phyloP scores from a whole-genome alignment of 2,888 invertebrate genomes.

The Drosophila mayaguana region DNA sequence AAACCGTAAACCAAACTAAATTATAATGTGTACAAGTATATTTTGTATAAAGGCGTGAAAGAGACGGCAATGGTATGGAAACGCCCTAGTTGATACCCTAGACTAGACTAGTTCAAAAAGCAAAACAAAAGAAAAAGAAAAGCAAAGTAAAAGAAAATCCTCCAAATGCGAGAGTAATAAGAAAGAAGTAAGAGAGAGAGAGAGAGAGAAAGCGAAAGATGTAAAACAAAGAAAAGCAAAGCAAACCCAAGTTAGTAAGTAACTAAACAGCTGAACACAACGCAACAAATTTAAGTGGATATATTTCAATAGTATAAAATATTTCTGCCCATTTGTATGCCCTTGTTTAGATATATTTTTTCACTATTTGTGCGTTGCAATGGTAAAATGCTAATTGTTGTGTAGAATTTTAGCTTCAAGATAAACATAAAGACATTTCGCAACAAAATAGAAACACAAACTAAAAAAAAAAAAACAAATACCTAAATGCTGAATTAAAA shows the following conservation, averaged over 20 bases:
- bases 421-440: slow-evolving; percentile 55
- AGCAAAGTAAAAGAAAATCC: neutral
- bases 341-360: slow-evolving; percentile 21
- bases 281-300: neutral
- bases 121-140: neutral
- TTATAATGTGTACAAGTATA: slow-evolving; percentile 26
- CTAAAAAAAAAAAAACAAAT: slow-evolving; percentile 14
- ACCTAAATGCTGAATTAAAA: slow-evolving; percentile 23
- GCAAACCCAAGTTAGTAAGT: slow-evolving; percentile 2
- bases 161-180: neutral
- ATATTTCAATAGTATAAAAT: slow-evolving; percentile 4
- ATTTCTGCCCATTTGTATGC: slow-evolving; percentile 4
- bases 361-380: slow-evolving; percentile 20
- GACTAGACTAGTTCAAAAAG: slow-evolving; percentile 38
- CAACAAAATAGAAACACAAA: slow-evolving; percentile 32
- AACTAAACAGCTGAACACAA: neutral
- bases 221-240: neutral
- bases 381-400: slow-evolving; percentile 39
- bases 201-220: neutral
- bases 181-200: neutral
- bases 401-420: slow-evolving; percentile 47
- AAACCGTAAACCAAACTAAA: slow-evolving; percentile 19
- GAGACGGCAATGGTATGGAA: slow-evolving; percentile 17
- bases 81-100: slow-evolving; percentile 16
- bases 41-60: slow-evolving; percentile 38